These are phyloP conservation scores for Spilosoma lubricipeda DNA, from an alignment of 2,888 invertebrate genomes.

Conservation along the genomic window DNA sequence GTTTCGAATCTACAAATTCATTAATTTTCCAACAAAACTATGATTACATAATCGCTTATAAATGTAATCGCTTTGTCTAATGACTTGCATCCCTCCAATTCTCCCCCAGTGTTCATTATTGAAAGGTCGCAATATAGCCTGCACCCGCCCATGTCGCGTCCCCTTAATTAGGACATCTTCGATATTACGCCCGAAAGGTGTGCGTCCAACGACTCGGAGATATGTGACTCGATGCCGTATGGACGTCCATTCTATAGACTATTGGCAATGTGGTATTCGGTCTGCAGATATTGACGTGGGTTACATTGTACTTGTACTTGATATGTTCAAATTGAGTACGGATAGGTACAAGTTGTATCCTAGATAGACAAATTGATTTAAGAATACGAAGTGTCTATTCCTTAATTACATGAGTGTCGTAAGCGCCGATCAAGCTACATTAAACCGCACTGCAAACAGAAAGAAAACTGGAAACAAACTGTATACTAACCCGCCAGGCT, in stretches of 20 bases:
- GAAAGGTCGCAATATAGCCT: constrained; percentile 81
- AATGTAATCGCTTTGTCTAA: constrained; percentile 33
- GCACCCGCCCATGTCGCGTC: constrained; percentile 72
- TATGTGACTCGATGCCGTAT: constrained; percentile 50
- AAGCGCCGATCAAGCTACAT: too few species aligned
- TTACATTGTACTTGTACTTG: not conserved
- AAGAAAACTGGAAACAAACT: too few species aligned
- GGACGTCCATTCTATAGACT: constrained; percentile 30
- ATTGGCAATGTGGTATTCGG: not conserved
- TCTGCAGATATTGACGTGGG: not conserved
- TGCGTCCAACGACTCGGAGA: constrained; percentile 62
- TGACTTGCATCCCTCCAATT: constrained; percentile 46
- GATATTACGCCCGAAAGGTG: constrained; percentile 82
- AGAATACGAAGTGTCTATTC: too few species aligned
- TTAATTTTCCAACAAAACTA: not conserved
- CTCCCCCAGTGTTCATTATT: constrained; percentile 80
- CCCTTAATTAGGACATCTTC: constrained; percentile 84
- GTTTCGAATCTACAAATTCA: not conserved
- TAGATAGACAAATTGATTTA: not conserved
- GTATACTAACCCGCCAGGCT: too few species aligned
- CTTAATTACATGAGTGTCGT: too few species aligned
- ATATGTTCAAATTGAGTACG: not conserved
- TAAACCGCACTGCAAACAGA: too few species aligned
- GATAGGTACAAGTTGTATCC: not conserved
- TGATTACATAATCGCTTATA: not conserved